phyloP scores from a whole-genome alignment of 2,797 vertebrate genomes.

The Pelochelys cantorii region DNA sequence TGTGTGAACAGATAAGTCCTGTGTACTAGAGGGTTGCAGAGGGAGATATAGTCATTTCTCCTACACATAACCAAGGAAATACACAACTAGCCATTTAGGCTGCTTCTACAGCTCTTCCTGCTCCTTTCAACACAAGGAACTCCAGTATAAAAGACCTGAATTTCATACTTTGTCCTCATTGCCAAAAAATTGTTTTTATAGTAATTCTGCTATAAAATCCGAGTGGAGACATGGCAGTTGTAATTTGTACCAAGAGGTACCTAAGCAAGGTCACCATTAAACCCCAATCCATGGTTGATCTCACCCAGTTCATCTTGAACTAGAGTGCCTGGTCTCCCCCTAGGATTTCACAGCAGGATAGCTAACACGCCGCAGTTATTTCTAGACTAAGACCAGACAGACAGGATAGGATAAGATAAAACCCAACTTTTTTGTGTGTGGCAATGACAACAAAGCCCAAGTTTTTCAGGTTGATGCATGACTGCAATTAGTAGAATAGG shows the following conservation, averaged over 20 bases:
- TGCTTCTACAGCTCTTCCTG: background rate
- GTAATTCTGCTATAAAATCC: background rate
- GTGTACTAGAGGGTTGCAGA: background rate
- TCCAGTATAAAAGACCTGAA: background rate
- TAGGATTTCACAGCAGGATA: background rate
- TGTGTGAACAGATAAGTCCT: background rate
- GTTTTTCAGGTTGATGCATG: background rate
- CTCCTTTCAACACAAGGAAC: background rate
- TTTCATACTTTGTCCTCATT: background rate
- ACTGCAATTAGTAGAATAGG: background rate
- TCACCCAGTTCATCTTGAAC: background rate
- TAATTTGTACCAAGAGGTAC: background rate
- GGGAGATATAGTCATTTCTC: background rate
- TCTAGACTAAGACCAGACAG: no score
- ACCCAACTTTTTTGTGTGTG: background rate
- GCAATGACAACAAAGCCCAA: background rate
- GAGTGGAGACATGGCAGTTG: background rate
- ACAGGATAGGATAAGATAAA: no score
- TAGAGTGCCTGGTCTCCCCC: background rate
- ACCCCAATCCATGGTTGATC: background rate
- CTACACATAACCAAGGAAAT: background rate
- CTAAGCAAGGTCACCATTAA: background rate
- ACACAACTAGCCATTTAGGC: background rate
- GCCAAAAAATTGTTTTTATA: background rate
- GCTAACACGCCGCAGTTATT: no score